Evolutionary conservation across 2,888 invertebrate species (phyloP).

Genomic region (Syrphus vitripennis): DNA sequence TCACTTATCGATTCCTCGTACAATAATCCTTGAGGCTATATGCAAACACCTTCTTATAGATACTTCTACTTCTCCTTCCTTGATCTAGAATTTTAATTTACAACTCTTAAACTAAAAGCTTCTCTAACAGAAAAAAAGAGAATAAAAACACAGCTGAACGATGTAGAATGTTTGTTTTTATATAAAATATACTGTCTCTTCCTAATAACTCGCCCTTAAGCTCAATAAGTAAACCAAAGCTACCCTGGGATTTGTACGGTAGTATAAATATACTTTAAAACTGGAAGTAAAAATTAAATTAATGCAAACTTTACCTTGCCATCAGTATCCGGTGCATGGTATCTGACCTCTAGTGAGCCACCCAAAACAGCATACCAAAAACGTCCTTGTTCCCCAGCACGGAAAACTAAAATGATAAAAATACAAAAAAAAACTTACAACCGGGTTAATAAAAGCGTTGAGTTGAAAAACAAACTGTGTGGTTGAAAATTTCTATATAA

Average conservation of each 20-base stretch:
- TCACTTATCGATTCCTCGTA: conserved; percentile 31
- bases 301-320: conserved; percentile 82
- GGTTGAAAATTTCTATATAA: not conserved
- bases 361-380: conserved; percentile 90
- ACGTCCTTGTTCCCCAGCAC: conserved; percentile 89
- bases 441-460: not conserved
- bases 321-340: conserved; percentile 83
- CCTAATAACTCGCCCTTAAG: not conserved
- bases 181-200: not conserved
- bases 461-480: conserved; percentile 6
- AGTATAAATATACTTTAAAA: not conserved
- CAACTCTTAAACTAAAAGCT: conserved; percentile 10
- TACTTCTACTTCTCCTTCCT: no score
- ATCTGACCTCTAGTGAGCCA: conserved; percentile 87
- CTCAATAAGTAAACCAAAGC: not conserved
- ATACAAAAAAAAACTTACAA: conserved; percentile 2
- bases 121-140: no score
- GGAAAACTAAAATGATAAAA: conserved; percentile 83
- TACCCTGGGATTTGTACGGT: not conserved
- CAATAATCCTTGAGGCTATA: not conserved
- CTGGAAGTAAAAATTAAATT: conserved; percentile 31
- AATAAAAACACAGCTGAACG: not conserved
- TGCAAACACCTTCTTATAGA: not conserved
- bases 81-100: not conserved
- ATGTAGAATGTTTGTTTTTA: not conserved